phyloP scores from a whole-genome alignment of 2,888 invertebrate genomes.

The Protophormia terraenovae region DNA sequence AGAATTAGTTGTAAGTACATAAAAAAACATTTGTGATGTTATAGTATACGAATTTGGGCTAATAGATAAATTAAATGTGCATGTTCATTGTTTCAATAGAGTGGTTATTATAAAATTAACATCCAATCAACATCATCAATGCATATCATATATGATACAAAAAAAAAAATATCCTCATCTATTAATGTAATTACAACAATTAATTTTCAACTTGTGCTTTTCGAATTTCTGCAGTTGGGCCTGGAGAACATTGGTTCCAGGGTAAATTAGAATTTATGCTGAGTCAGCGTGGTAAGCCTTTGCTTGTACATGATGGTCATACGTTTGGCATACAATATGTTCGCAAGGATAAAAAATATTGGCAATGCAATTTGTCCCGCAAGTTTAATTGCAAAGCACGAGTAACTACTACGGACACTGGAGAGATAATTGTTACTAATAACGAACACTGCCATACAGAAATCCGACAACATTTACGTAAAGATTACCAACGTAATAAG shows the following conservation, averaged over 20 bases:
- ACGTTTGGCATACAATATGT: constrained; percentile 82
- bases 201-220: constrained; percentile 44
- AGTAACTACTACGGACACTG: constrained; percentile 80
- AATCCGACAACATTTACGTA: constrained; percentile 81
- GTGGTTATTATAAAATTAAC: background rate
- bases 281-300: constrained; percentile 81
- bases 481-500: constrained; percentile 81
- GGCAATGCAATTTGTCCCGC: constrained; percentile 81
- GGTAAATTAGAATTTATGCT: constrained; percentile 82
- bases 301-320: constrained; percentile 81
- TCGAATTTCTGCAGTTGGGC: constrained; percentile 77
- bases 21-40: background rate
- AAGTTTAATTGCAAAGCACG: constrained; percentile 82
- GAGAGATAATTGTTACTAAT: constrained; percentile 80
- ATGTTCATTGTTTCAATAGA: constrained; percentile 32
- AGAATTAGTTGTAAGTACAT: background rate
- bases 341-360: constrained; percentile 81
- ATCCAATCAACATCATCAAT: constrained; percentile 1
- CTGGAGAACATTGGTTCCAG: constrained; percentile 81
- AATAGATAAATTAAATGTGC: constrained; percentile 17
- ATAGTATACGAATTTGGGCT: background rate
- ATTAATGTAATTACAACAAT: background rate
- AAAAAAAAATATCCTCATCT: background rate
- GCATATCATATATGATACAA: constrained; percentile 5
- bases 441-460: constrained; percentile 82